Evolutionary conservation across 2,113 vertebrate species (phyloP).

Genomic region (Boulengeromyrus knoepffleri): DNA sequence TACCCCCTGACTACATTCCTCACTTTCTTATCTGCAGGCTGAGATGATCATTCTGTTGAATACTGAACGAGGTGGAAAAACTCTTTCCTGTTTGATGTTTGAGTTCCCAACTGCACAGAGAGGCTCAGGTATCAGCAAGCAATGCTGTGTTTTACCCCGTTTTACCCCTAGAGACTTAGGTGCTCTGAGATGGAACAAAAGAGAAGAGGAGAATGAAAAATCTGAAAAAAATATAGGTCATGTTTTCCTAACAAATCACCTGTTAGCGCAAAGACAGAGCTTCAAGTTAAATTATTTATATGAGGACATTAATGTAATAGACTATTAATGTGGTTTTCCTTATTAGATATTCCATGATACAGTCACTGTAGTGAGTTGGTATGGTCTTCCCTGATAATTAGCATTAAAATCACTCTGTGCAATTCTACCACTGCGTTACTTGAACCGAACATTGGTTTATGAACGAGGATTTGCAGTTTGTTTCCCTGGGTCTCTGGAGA

Average conservation of each 20-base stretch:
- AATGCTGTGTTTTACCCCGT: not conserved
- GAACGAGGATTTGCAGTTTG: not conserved
- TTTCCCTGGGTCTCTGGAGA: not conserved
- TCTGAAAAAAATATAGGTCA: not conserved
- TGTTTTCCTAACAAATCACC: not conserved
- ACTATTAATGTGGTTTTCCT: not conserved
- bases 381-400: not conserved
- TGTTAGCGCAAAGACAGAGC: not conserved
- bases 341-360: not conserved
- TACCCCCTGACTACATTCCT: constrained; percentile 6
- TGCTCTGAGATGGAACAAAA: not conserved
- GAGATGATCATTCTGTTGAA: constrained; percentile 23
- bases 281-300: not conserved
- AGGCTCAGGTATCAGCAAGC: not conserved
- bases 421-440: not conserved
- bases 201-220: not conserved
- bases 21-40: constrained; percentile 20
- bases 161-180: not conserved
- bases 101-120: constrained; percentile 7
- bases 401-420: not conserved
- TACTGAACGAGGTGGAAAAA: constrained; percentile 17
- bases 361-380: not conserved
- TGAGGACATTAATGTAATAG: not conserved
- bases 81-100: constrained; percentile 1
- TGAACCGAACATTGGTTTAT: not conserved